Evolutionary conservation across 1,140 invertebrate genomes (phyloP), one percentile per base, ranked within the genome.

Genomic region (Drosophila sp.): DNA sequence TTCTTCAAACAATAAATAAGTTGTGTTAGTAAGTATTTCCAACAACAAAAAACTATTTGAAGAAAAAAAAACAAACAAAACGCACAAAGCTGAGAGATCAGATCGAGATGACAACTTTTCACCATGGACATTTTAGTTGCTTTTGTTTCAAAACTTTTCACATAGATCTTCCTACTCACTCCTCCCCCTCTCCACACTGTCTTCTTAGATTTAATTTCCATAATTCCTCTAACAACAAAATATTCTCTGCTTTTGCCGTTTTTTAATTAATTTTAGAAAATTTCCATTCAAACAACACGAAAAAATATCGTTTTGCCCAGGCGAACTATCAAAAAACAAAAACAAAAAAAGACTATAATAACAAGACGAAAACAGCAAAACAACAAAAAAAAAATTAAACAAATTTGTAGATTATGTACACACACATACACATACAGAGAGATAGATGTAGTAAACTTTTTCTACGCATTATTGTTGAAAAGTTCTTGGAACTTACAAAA

Each of bases 331-430:
- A 67, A 77, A 80, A 80, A 65, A 78, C 75, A 85, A 81, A 86
- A 84, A 76, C 17, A 11, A 35, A 57, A 33, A 29, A 10, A 47
- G 55, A 80, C 81, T 77, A 85, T 80, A 62, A 81, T 75, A 85
- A 70, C 60, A 70, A 55, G 54, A 25, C 50, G 65, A 65, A 60
- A 66, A 56, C 38, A 58, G 33, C 40, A 63, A 66, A 63, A 63
- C 55, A 70, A 47, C 60, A 71, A 71, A 66, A 61, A 38, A 11
- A 38, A 73, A 76, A 57, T 73, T 55, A 70, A 86, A 71, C 75
- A 63, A 61, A 78, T 81, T 71, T 57, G 44, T 77, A 82, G 84
- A 86, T 86, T 86, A 83, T 76, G 79, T 83, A 85, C 75, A 61
- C 50, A 38, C 58, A 74, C 11, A 41, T 33, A 63, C 25, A 33